Conservation (phyloP, 2,113 vertebrate genomes). For the Hypanus sabinus region DNA sequence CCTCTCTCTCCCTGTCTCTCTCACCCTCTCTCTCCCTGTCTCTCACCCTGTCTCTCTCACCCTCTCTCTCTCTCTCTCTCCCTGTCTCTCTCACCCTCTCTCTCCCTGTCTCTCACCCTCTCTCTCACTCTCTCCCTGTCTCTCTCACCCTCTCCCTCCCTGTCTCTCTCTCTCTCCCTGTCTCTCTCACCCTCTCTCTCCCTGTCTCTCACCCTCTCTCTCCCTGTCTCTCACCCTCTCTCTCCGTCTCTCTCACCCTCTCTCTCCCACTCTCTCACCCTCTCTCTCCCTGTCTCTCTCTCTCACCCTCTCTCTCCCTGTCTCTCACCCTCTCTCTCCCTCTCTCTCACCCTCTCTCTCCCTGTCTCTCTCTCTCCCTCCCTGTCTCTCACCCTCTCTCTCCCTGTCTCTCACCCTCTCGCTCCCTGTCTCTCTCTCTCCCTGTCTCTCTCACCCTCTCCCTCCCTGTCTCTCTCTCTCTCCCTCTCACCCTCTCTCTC, state of each 20-base stretch:
- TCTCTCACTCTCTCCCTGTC: conserved; percentile 25
- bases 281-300: not conserved
- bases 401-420: not conserved
- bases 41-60: too few species aligned
- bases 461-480: too few species aligned
- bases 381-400: conserved; percentile 45
- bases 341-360: too few species aligned
- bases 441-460: too few species aligned
- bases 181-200: too few species aligned
- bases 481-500: too few species aligned
- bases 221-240: too few species aligned
- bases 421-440: not conserved
- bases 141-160: not conserved
- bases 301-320: not conserved
- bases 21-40: not conserved
- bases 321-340: too few species aligned
- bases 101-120: conserved; percentile 49
- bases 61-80: too few species aligned
- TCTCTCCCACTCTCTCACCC: conserved; percentile 11
- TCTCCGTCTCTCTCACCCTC: conserved; percentile 47
- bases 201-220: too few species aligned
- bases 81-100: too few species aligned
- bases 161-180: not conserved
- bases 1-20: not conserved
- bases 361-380: conserved; percentile 31